These are phyloP conservation scores for Cyclina sinensis DNA, from an alignment of 1,140 invertebrate genomes.

Conservation along the genomic window DNA sequence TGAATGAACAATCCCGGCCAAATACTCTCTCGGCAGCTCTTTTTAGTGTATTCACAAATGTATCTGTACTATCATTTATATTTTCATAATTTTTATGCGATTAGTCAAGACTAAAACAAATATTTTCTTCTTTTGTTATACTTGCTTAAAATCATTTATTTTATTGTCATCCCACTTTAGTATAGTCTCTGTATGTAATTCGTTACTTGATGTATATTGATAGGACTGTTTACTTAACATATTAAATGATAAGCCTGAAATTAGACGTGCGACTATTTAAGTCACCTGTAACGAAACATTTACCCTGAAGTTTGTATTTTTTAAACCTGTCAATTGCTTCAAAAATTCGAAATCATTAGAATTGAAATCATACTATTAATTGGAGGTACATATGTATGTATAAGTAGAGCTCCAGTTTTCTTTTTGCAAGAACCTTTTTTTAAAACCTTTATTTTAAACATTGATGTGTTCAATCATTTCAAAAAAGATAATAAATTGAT, in stretches of 20 bases:
- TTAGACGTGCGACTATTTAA: too few species aligned
- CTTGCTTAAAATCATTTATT: background rate
- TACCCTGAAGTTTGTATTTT: conserved; percentile 20
- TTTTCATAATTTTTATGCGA: background rate
- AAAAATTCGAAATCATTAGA: conserved; percentile 36
- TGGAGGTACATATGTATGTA: conserved; percentile 33
- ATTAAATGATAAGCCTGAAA: background rate
- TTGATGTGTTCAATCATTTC: too few species aligned
- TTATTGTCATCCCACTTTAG: conserved; percentile 6
- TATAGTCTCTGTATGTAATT: background rate
- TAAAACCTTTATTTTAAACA: too few species aligned
- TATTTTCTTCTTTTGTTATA: background rate
- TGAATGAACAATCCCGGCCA: background rate
- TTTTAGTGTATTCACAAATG: background rate
- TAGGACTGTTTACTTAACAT: too few species aligned
- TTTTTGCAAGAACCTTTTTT: too few species aligned
- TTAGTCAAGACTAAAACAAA: background rate
- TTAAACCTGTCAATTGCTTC: too few species aligned
- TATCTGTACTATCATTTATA: background rate
- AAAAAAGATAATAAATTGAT: too few species aligned
- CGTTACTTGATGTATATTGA: too few species aligned
- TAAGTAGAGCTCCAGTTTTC: too few species aligned
- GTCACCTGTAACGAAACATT: conserved; percentile 21
- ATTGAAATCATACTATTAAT: too few species aligned
- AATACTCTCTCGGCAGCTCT: background rate